A percentile compares a stretch with the other conserved stretches of the same genome.
These are phyloP conservation scores for Cyprinus carpio DNA, from an alignment of 2,113 vertebrate genomes.

Conservation along the genomic window DNA sequence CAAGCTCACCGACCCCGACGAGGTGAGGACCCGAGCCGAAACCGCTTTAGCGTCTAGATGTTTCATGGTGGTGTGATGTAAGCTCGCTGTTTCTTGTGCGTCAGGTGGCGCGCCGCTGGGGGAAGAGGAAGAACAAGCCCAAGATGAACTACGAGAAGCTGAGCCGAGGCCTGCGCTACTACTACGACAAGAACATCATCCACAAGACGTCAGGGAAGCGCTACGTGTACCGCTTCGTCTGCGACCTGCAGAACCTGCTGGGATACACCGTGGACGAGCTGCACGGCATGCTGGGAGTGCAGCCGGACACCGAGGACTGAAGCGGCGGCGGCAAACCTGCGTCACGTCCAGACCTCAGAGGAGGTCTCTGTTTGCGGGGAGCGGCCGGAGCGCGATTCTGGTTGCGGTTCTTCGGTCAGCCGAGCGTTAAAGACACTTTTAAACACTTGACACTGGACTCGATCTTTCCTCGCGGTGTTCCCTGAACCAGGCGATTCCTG, in stretches of 20 bases:
- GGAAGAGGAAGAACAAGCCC: conserved; percentile 88
- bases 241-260: conserved; percentile 86
- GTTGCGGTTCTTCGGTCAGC: background rate
- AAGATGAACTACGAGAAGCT: conserved; percentile 96
- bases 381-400: background rate
- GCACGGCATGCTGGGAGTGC: conserved; percentile 85
- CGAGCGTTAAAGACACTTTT: background rate
- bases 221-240: conserved; percentile 90
- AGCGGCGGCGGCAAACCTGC: background rate
- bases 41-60: no score
- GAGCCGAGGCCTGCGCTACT: conserved; percentile 86
- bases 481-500: background rate
- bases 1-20: conserved; percentile 87
- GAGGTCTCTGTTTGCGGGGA: background rate
- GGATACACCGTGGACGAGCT: conserved; percentile 86
- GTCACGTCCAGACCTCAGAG: background rate
- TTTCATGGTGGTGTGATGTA: no score
- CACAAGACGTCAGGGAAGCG: conserved; percentile 89
- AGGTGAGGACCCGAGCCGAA: conserved; percentile 70
- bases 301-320: conserved; percentile 88
- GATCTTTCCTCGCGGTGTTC: background rate
- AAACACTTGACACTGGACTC: background rate
- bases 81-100: no score
- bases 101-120: conserved; percentile 88
- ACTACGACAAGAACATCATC: conserved; percentile 93